Percentiles rank a stretch among this genome's conserved stretches.
Conservation (phyloP, 2,113 vertebrate species). For the Blennius ocellaris region DNA sequence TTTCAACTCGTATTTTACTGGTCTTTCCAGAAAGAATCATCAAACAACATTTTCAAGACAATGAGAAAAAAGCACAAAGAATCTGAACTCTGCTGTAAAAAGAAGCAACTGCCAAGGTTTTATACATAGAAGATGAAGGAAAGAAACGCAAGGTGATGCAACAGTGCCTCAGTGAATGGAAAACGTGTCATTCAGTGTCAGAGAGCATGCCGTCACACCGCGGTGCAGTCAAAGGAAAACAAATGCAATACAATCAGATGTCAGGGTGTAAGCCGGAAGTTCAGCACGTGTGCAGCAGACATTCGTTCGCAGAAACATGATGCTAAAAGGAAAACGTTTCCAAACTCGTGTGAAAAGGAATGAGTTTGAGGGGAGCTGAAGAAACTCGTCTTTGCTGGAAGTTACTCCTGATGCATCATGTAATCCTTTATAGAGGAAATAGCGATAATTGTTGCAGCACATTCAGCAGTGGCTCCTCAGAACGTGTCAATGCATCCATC, state of each 20-base stretch:
- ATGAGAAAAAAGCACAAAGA: slow-evolving; percentile 36
- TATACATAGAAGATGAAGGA: slow-evolving; percentile 33
- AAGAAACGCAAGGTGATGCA: slow-evolving; percentile 31
- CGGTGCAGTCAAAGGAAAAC: slow-evolving; percentile 29
- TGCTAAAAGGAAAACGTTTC: slow-evolving; percentile 5
- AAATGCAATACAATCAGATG: slow-evolving; percentile 73
- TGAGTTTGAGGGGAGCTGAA: not conserved
- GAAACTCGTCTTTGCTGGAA: too few species aligned
- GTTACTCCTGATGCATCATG: too few species aligned
- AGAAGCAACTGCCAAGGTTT: slow-evolving; percentile 12
- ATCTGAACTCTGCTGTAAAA: slow-evolving; percentile 30
- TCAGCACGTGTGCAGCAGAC: slow-evolving; percentile 37
- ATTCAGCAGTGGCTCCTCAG: too few species aligned
- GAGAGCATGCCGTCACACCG: slow-evolving; percentile 61
- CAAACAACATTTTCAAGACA: slow-evolving; percentile 9
- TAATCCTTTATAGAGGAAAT: too few species aligned
- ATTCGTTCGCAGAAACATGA: slow-evolving; percentile 42
- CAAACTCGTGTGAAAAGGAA: not conserved
- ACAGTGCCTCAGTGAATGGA: slow-evolving; percentile 41
- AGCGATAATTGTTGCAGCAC: too few species aligned
- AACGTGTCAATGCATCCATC: too few species aligned
- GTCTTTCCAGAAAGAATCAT: slow-evolving; percentile 9
- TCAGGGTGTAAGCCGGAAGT: slow-evolving; percentile 42
- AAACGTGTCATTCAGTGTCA: slow-evolving; percentile 49
- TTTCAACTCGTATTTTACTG: slow-evolving; percentile 27